Conservation (phyloP, 2,113 vertebrate genomes). For the Cyprinodon variegatus region DNA sequence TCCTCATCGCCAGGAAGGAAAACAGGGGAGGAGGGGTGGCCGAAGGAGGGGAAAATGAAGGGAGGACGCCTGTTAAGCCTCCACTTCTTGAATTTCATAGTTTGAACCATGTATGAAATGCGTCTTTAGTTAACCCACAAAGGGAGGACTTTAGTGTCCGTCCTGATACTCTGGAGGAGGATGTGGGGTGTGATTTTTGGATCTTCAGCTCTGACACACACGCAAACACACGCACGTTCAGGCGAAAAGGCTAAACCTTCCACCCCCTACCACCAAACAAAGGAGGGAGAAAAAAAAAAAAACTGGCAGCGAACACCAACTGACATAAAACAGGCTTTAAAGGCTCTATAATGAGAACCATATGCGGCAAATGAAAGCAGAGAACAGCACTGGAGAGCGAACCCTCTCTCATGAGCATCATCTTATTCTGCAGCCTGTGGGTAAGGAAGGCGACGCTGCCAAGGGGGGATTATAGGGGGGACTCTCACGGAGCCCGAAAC, state of each 20-base stretch:
- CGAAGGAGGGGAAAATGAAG: conserved; percentile 28
- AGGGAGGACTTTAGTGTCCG: conserved; percentile 45
- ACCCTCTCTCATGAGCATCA: conserved; percentile 40
- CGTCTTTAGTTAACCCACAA: conserved; percentile 59
- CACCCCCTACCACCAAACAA: conserved; percentile 67
- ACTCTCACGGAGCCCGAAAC: conserved; percentile 61
- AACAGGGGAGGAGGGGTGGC: conserved; percentile 52
- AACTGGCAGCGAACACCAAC: conserved; percentile 77
- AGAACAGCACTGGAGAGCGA: conserved; percentile 52
- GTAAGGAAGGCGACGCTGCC: conserved; percentile 46
- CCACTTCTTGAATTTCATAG: conserved; percentile 63
- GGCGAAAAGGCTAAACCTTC: conserved; percentile 52
- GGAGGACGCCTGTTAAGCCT: conserved; percentile 47
- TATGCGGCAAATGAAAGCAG: conserved; percentile 71
- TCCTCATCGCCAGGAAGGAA: conserved; percentile 80
- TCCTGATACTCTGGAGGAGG: conserved; percentile 35
- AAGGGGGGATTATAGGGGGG: conserved; percentile 62
- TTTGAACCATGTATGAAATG: conserved; percentile 59
- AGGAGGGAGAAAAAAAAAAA: conserved; percentile 48
- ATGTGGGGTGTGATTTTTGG: conserved; percentile 24
- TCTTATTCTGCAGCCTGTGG: conserved; percentile 53
- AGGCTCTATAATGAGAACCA: conserved; percentile 83
- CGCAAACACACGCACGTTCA: not conserved
- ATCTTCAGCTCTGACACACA: conserved; percentile 43
- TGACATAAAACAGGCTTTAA: conserved; percentile 82